Percentiles rank a stretch among this genome's conserved stretches.
Evolutionary conservation across 2,113 vertebrate species (phyloP).

Genomic region (Carollia perspicillata): DNA sequence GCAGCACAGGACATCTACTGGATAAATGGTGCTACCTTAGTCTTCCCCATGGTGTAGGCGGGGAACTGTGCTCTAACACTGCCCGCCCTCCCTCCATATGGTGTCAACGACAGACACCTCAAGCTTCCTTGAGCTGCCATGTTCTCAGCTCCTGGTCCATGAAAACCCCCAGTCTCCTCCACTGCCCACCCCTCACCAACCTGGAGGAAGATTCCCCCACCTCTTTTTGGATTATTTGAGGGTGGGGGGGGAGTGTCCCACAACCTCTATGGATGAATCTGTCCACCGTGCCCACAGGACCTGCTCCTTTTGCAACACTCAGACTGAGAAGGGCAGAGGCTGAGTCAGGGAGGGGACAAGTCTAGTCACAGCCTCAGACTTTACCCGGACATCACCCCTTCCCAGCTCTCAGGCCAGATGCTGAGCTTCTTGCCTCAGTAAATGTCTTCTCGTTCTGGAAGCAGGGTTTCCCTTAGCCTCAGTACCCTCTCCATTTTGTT

Average conservation of each 20-base stretch:
- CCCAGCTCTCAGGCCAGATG: not conserved
- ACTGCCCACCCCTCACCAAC: not conserved
- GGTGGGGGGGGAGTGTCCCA: not conserved
- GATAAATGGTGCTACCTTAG: not conserved
- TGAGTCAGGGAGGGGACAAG: not conserved
- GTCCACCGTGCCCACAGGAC: not conserved
- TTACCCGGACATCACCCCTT: not conserved
- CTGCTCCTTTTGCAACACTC: not conserved
- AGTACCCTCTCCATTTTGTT: not conserved
- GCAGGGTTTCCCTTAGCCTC: not conserved
- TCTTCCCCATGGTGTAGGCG: not conserved
- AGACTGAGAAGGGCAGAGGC: not conserved
- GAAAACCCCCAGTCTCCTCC: not conserved
- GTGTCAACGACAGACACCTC: not conserved
- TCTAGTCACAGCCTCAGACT: not conserved
- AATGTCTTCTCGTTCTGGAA: not conserved
- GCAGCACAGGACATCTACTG: not conserved
- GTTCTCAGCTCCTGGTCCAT: not conserved
- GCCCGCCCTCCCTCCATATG: accelerated
- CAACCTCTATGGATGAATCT: not conserved
- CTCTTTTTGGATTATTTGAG: not conserved
- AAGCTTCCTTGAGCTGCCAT: not conserved
- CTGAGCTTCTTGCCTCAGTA: not conserved
- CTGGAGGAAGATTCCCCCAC: not conserved
- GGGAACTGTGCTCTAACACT: not conserved